Base-by-base conservation (phyloP, 1,140 invertebrate species). In the Drosophila repleta region DNA sequence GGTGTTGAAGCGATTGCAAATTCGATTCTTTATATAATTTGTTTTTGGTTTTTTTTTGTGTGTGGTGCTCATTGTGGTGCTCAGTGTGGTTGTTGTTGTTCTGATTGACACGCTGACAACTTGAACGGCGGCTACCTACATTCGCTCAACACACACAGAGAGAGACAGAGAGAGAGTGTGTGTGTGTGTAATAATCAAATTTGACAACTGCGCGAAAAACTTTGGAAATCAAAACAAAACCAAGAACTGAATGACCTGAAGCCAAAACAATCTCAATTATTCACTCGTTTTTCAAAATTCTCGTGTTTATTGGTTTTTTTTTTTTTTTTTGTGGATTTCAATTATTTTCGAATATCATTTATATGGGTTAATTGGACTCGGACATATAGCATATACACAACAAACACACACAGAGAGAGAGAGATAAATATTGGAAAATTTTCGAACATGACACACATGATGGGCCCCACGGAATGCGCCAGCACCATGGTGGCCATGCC, bases 171-270 rank as follows among this genome's bases (percentile, higher is more conserved):
- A 29, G 26, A 26, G 60, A 26, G 52, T 39, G 45, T 55, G 57
- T 39, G 21, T 26, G 52, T 52, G 65, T 61, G 74, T 20, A 87
- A 85, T 87, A 88, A 79, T 76, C 78, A 56, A 88, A 88, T 87
- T 82, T 87, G 82, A 87, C 78, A 87, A 87, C 83, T 76, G 83
- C 79, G 82, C 83, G 78, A 88, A 88, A 76, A 85, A 87, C 78
- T 43, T 87, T 79, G 39, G 21, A 67, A 55, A 73, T 87, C 83
- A 82, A 79, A 87, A 85, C 78, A 87, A 35, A 68, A 18, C 15
- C n/a, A 29, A 43, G 8, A 46, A 56, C 41, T 51, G 17, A 51
- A 79, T 72, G 10, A 57, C 56, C 29, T 7, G 64, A 77, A 77
- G 52, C 35, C 61, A 63, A 75, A 48, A 15, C 67, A 48, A 48